These are phyloP conservation scores for Eudemis profundana DNA, from an alignment of 2,888 invertebrate genomes.

Conservation along the genomic window DNA sequence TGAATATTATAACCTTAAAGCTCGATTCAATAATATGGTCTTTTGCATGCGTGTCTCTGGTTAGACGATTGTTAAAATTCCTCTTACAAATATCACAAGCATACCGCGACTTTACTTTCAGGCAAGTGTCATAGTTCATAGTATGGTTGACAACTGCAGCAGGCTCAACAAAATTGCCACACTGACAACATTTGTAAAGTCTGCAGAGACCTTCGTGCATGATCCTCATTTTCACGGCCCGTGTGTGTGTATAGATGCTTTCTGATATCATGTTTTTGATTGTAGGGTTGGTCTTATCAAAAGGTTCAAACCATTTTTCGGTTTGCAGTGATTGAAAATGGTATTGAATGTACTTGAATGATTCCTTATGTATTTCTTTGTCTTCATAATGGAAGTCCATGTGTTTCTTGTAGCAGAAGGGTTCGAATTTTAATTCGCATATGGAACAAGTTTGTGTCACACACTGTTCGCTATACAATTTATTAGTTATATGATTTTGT, in stretches of 20 bases:
- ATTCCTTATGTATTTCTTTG: constrained; percentile 16
- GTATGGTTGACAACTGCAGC: constrained; percentile 14
- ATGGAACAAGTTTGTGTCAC: not conserved
- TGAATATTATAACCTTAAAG: constrained; percentile 27
- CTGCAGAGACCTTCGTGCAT: not conserved
- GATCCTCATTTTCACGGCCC: constrained; percentile 21
- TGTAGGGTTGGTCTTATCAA: not conserved
- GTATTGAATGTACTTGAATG: constrained; percentile 19
- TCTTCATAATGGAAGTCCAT: constrained; percentile 17
- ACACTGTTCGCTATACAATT: not conserved
- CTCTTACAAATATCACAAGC: constrained; percentile 17
- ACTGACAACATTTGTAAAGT: constrained; percentile 28
- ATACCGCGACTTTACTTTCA: constrained; percentile 1
- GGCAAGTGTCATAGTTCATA: constrained; percentile 30
- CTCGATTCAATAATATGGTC: constrained; percentile 1
- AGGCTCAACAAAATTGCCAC: constrained; percentile 26
- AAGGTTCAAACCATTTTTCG: constrained; percentile 15
- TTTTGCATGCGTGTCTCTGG: constrained; percentile 14
- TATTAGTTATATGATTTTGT: constrained; percentile 24
- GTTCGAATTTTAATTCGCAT: constrained; percentile 30
- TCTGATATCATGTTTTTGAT: not conserved
- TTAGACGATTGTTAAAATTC: constrained; percentile 10
- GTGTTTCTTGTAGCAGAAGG: constrained; percentile 18
- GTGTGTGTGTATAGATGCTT: constrained; percentile 22
- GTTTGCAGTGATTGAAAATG: constrained; percentile 2